Conservation (phyloP, 2,797 vertebrate species). For the Ibycter americanus region DNA sequence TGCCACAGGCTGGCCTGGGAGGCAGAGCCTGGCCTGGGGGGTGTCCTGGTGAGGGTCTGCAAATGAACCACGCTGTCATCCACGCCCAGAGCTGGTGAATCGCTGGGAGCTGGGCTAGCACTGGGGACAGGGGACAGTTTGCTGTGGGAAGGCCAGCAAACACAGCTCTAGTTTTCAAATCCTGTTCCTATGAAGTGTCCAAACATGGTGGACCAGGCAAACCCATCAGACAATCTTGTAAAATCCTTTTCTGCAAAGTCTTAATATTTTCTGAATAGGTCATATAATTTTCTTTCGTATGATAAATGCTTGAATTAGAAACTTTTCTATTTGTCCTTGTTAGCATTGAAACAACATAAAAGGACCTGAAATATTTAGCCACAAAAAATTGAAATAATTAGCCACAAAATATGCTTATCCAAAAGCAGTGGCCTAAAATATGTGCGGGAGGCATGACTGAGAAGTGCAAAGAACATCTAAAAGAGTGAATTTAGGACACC, state of each 20-base stretch:
- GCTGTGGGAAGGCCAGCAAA: not conserved
- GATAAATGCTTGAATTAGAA: not conserved
- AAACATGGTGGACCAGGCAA: not conserved
- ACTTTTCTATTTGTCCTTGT: not conserved
- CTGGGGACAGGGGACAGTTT: accelerated
- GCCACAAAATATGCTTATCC: not conserved
- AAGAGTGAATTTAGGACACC: not conserved
- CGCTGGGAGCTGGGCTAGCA: no score
- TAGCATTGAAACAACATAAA: not conserved
- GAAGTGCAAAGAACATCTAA: not conserved
- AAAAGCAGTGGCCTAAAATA: not conserved
- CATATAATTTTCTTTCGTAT: not conserved
- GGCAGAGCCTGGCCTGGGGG: not conserved
- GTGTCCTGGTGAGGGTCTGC: not conserved
- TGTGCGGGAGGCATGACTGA: not conserved
- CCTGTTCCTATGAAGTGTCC: not conserved
- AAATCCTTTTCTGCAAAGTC: not conserved
- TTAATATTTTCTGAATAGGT: not conserved
- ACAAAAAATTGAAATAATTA: not conserved
- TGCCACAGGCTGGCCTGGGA: not conserved
- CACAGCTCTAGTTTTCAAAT: not conserved
- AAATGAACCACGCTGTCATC: accelerated
- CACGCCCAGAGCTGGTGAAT: not conserved
- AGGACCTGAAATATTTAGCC: not conserved
- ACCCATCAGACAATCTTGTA: not conserved